Evolutionary conservation across 1,140 invertebrate genomes (phyloP).

Genomic region (Cardiocondyla obscurior): DNA sequence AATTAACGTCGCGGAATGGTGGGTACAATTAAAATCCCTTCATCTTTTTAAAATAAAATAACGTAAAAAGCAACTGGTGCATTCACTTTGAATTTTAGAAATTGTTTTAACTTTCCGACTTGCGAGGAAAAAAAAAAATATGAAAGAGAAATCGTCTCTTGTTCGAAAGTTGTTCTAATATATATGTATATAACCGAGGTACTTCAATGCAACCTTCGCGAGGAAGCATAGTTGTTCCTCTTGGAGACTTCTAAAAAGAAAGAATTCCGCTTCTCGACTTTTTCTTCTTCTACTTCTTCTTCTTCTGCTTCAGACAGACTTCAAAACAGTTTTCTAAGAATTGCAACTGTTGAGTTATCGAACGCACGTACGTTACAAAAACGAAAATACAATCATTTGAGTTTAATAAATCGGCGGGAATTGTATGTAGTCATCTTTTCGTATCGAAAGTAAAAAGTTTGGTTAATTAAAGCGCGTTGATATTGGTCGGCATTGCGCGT

Average conservation of each 20-base stretch:
- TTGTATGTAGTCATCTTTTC: background rate
- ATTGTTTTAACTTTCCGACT: conserved; percentile 15
- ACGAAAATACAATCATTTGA: background rate
- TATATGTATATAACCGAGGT: conserved; percentile 16
- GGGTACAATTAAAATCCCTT: too few species aligned
- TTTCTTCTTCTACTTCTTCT: background rate
- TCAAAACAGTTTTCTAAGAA: conserved; percentile 6
- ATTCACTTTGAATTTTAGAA: conserved; percentile 16
- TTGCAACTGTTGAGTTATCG: conserved; percentile 21
- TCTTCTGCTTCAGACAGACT: conserved; percentile 16
- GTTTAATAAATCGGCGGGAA: background rate
- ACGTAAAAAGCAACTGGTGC: background rate
- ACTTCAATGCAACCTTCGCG: conserved; percentile 22
- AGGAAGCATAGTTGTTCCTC: conserved; percentile 29
- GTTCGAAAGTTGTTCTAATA: conserved; percentile 38
- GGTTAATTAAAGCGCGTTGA: conserved; percentile 27
- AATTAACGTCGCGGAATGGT: too few species aligned
- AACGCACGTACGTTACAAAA: background rate
- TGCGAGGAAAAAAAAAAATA: background rate
- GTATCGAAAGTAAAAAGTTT: background rate
- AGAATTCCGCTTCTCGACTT: conserved; percentile 18
- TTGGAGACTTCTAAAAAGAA: conserved; percentile 14
- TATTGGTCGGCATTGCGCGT: background rate
- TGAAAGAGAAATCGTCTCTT: conserved; percentile 1
- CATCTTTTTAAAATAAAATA: too few species aligned